Base-by-base conservation (phyloP, 2,888 invertebrate genomes). In the Stegophylla sp. region DNA sequence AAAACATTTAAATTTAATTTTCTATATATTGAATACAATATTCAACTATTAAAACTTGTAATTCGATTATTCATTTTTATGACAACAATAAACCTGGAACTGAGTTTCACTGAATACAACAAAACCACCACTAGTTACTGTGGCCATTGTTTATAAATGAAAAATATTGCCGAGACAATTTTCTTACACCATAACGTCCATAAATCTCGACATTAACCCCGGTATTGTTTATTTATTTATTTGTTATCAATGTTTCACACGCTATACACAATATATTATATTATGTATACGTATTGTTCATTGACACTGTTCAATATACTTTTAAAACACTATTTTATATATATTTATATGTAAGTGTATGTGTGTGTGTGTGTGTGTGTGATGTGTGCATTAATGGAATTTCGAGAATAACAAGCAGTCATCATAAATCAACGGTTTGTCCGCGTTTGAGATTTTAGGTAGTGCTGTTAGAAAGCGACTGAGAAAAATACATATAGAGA, bases 381-480 rank as follows among this genome's bases (percentile, higher is more conserved):
- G n/a, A 41, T 53, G 64, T 23, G 26, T 20, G 26, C 77, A 45
- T 71, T 79, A 79, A 77, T 69, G 28, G 67, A 59, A 77, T 69
- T 59, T 69, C 34, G 23, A 61, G 48, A 59, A 59, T 51, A 59
- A 79, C 79, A 45, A 79, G 34, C 45, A n/a, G 61, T 71, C 79
- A 61, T 71, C 79, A 69, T 79, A 79, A 79, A 79, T 79, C 79
- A 79, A 79, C 77, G 56, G 28, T 28, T 67, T n/a, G 67, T 66
- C 43, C 67, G 15, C n/a, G 23, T 56, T 20, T 20, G 64, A 51
- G 45, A 45, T 45, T 20, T 15, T 26, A 20, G 63, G 63, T 26
- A 63, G 26, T 63, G 74, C 48, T 51, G n/a, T 69, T 48, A 48
- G 59, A 59, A 23, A 69, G 20, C 67, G 45, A 17, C 56, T 5